Base-by-base conservation (phyloP, 2,888 invertebrate species). In the Nymphalis c-album region DNA sequence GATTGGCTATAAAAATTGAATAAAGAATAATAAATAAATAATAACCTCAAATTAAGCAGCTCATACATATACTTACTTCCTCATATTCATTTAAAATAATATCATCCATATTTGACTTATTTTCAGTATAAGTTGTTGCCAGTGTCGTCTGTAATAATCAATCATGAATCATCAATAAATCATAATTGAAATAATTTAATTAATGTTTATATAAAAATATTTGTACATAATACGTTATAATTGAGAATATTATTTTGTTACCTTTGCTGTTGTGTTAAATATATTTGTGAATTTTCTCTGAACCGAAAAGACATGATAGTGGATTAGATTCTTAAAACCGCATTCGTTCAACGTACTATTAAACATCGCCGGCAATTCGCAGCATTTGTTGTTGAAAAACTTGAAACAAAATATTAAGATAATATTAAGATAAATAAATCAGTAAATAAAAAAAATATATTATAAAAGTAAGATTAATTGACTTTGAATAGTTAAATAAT, bases 331-430 rank as follows among this genome's bases (percentile, higher is more conserved):
- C 0, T 74, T 63, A 64, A 91, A 85, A 0, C 87, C 86, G 64
- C 91, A 91, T 40, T 81, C 82, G 0, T 73, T 48, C 0, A 91
- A 64, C 0, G 77, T 48, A 0, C 80, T 75, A 63, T 79, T 83
- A 71, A 90, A 80, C 16, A 91, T 46, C 6, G 75, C 71, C 0
- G 91, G 91, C 13, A 91, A 20, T n/a, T 86, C 74, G 69, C 91
- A 91, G 78, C 91, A 91, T 76, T 87, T 90, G 5, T 26, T n/a
- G 26, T 0, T 90, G 82, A 45, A 81, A 81, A 40, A 50, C 47
- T 45, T 40, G 18, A 53, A 62, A 51, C 18, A 57, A 40, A 13
- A 51, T 55, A 63, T 53, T 47, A 53, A 26, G 0, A 26, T 16
- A 26, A 51, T 22, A 51, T n/a, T n/a, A n/a, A n/a, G n/a, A n/a